Percentiles rank a stretch among this genome's conserved stretches.
Evolutionary conservation across 2,888 invertebrate species (phyloP).

Genomic region (Caenorhabditis sp.): DNA sequence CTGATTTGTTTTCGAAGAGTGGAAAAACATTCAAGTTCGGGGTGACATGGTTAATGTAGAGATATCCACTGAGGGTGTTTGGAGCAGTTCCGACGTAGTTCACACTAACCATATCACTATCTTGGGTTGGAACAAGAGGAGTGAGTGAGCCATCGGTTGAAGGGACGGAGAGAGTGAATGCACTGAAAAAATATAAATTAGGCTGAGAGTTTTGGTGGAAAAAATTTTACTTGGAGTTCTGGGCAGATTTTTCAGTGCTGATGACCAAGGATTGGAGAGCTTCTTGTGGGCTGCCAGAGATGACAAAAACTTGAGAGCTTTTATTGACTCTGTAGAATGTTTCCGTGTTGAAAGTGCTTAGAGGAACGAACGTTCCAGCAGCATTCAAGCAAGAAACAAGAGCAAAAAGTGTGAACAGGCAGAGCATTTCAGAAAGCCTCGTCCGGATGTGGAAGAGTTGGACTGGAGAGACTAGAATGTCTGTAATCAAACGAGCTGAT

Average conservation of each 20-base stretch:
- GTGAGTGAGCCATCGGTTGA: slow-evolving; percentile 44
- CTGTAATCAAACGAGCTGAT: slow-evolving; percentile 9
- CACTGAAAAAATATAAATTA: slow-evolving; percentile 23
- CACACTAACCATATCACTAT: slow-evolving; percentile 32
- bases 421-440: slow-evolving; percentile 2
- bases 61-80: slow-evolving; percentile 19
- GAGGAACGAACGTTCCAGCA: neutral
- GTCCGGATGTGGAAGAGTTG: neutral
- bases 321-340: slow-evolving; percentile 29
- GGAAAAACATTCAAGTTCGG: slow-evolving; percentile 47
- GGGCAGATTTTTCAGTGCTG: neutral
- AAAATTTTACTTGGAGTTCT: slow-evolving; percentile 35
- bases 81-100: slow-evolving; percentile 2
- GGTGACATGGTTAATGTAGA: slow-evolving; percentile 29
- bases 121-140: slow-evolving; percentile 23
- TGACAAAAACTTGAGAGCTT: slow-evolving; percentile 16
- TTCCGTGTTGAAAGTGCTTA: slow-evolving; percentile 1
- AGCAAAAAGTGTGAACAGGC: slow-evolving; percentile 19
- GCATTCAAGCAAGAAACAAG: neutral
- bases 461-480: slow-evolving; percentile 9
- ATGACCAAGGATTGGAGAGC: slow-evolving; percentile 19
- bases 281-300: slow-evolving; percentile 40
- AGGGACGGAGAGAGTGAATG: slow-evolving; percentile 27
- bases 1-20: slow-evolving; percentile 22
- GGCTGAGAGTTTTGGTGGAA: neutral